Conservation (phyloP, 2,888 invertebrate species). For the Pachymerium ferrugineum region DNA sequence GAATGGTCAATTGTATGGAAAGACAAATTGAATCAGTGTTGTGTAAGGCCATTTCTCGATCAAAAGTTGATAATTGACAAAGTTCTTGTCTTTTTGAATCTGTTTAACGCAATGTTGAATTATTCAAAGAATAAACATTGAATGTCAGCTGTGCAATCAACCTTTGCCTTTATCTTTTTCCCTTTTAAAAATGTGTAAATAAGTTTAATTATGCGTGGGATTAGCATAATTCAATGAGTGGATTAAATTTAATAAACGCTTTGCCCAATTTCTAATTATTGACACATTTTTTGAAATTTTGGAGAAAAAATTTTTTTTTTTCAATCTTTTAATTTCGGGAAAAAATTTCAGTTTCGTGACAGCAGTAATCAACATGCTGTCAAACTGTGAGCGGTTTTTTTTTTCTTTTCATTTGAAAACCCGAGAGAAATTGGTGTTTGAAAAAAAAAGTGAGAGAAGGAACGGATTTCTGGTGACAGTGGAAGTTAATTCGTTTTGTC, state of each 20-base stretch:
- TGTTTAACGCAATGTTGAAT: background rate
- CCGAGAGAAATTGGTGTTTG: background rate
- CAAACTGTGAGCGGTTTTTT: background rate
- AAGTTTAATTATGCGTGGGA: background rate
- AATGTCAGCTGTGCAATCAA: background rate
- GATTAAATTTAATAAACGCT: constrained; percentile 17
- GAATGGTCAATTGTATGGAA: constrained; percentile 15
- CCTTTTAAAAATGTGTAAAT: background rate
- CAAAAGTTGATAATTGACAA: too few species aligned
- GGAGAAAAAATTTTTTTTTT: background rate
- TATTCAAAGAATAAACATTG: background rate
- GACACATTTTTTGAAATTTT: background rate
- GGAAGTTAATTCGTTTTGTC: constrained; percentile 19
- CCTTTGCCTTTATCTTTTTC: constrained; percentile 1
- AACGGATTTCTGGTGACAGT: background rate
- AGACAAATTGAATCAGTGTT: background rate
- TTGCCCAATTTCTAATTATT: background rate
- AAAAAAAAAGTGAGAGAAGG: background rate
- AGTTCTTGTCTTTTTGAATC: background rate
- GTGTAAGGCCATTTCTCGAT: too few species aligned
- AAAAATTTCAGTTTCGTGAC: background rate
- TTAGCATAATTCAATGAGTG: background rate
- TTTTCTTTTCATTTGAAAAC: constrained; percentile 7
- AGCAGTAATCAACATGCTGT: constrained; percentile 24
- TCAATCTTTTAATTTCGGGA: background rate